Base-by-base conservation (phyloP, 2,113 vertebrate genomes). In the Chloropsis hardwickii region DNA sequence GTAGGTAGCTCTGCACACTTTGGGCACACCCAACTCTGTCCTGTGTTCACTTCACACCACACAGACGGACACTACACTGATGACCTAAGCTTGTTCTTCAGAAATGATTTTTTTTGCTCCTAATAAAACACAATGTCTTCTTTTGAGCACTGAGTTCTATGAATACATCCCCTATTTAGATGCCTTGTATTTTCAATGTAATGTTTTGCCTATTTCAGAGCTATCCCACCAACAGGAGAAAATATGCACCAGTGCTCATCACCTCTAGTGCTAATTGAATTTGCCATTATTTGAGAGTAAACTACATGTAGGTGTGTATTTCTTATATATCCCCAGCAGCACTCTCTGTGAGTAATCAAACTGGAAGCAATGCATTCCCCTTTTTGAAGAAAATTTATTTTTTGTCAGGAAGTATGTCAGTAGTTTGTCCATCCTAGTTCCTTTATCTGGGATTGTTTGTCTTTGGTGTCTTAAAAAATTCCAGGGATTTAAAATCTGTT, bases 21-120 rank as follows among this genome's bases (percentile, higher is more conserved):
- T 3, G 9, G 35, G 21, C 24, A 24, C 0, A 1, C 3, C 7
- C 14, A 13, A 22, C 33, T 25, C 22, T 35, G 6, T 35, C 44
- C 39, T 33, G 13, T 27, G 23, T 40, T 70, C 56, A 62, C 21
- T 29, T 47, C 22, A 66, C n/a, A 44, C 20, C 37, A 48, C 31
- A 33, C 12, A 45, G 1, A 65, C 23, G 27, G 23, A 15, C 13
- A 16, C 51, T 6, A 10, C 12, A 31, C 23, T 50, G 17, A 33
- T 53, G 20, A 54, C 15, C 44, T 71, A 18, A 28, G 12, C 39
- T 71, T 58, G 17, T 40, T 67, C 35, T 71, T 72, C 54, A 72
- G 40, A 16, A 80, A 71, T 5, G 15, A 18, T 10, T 67, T 22
- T 67, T 22, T 48, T 72, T 44, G 4, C 51, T 25, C 5, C 10